Conservation (phyloP, 2,797 vertebrate genomes). For the Neosilurus hyrtlii region DNA sequence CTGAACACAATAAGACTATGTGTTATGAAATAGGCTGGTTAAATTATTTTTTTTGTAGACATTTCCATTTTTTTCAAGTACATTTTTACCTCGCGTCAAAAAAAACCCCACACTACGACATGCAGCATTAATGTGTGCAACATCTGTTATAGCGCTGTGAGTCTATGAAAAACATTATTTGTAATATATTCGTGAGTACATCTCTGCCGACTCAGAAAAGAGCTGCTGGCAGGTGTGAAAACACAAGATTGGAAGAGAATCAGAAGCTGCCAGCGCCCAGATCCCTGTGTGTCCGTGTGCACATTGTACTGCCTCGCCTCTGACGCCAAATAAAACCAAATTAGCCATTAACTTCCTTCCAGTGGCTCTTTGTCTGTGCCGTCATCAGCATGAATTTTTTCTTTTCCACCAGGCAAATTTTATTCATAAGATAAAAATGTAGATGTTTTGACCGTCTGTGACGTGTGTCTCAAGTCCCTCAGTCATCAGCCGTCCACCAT, state of each 20-base stretch:
- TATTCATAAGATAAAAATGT: not conserved
- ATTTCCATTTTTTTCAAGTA: not conserved
- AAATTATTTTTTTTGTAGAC: not conserved
- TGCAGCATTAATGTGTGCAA: not conserved
- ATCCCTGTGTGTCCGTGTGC: not conserved
- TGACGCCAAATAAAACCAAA: slow-evolving; percentile 39
- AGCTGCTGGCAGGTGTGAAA: slow-evolving; percentile 5
- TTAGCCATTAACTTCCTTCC: slow-evolving; percentile 34
- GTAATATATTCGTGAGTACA: not conserved
- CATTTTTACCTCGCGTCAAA: not conserved
- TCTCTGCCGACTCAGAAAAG: not conserved
- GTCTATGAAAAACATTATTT: not conserved
- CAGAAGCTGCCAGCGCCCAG: not conserved
- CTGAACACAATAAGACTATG: not conserved
- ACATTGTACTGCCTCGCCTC: slow-evolving; percentile 20
- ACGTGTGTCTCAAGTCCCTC: not conserved
- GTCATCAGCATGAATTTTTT: not conserved
- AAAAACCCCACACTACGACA: not conserved
- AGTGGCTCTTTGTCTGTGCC: slow-evolving; percentile 31
- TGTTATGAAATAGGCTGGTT: not conserved
- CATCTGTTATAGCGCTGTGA: not conserved
- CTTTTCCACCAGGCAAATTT: not conserved
- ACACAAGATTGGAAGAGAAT: not conserved
- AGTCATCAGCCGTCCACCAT: slow-evolving; percentile 24
- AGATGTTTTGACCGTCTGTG: not conserved